These are phyloP conservation scores for Branchipolynoe longqiensis DNA, from an alignment of 2,888 invertebrate species.

Conservation along the genomic window DNA sequence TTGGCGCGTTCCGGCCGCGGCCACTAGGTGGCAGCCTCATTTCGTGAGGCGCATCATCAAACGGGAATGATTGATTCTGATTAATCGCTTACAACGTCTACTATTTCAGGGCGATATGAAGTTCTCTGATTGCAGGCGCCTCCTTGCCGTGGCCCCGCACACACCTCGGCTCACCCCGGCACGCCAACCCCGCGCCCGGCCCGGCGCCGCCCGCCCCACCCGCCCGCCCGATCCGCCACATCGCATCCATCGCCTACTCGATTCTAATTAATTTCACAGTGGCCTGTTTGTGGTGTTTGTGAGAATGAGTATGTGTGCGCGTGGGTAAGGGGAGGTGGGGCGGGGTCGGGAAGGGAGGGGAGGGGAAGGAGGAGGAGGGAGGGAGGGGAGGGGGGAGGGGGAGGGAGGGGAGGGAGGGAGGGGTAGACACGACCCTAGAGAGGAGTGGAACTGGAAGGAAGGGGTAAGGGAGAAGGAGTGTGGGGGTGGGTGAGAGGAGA, in stretches of 20 bases:
- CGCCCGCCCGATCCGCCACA: constrained; percentile 14
- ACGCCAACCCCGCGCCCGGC: background rate
- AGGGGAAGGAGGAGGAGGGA: too few relatives aligned
- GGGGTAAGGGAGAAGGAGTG: too few relatives aligned
- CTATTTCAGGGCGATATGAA: constrained; percentile 52
- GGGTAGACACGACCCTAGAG: too few relatives aligned
- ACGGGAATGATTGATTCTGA: constrained; percentile 54
- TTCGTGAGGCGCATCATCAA: constrained; percentile 53
- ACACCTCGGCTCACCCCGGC: background rate
- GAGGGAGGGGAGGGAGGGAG: too few relatives aligned
- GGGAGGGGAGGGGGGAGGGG: too few relatives aligned
- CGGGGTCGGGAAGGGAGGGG: too few relatives aligned
- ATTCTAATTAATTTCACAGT: constrained; percentile 55
- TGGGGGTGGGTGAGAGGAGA: too few relatives aligned
- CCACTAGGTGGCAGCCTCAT: constrained; percentile 27
- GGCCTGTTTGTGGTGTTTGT: constrained; percentile 42
- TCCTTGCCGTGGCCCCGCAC: constrained; percentile 19
- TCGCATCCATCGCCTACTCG: constrained; percentile 28
- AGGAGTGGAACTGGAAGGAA: too few relatives aligned
- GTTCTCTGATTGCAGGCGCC: constrained; percentile 50
- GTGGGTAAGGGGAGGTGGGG: too few relatives aligned
- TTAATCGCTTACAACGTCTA: constrained; percentile 54
- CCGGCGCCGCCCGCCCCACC: constrained; percentile 2
- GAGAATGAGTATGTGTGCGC: background rate
- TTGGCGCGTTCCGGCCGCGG: constrained; percentile 31